Conservation (phyloP, 2,113 vertebrate genomes). For the Ailuropoda melanoleuca region DNA sequence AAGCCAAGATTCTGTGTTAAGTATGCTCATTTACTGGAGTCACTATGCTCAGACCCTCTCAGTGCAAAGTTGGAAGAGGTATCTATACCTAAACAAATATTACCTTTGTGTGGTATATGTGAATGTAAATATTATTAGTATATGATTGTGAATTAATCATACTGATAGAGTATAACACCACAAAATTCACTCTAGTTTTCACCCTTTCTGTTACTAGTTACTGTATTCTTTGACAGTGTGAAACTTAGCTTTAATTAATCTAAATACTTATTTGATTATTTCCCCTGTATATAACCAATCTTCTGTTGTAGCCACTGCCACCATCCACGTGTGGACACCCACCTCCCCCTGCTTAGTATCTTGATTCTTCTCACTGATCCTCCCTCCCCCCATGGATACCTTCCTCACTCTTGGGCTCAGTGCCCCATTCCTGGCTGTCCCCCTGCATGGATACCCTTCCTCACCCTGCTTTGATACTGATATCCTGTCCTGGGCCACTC, state of each 20-base stretch:
- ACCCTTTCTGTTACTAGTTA: neutral
- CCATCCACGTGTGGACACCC: neutral
- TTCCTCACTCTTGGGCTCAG: neutral
- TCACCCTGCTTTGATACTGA: neutral
- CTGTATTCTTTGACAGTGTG: neutral
- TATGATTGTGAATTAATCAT: neutral
- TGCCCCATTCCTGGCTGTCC: neutral
- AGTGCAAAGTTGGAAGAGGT: neutral
- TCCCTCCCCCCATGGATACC: neutral
- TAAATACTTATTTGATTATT: neutral
- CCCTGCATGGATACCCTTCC: neutral
- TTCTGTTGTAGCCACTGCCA: neutral
- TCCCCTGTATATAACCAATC: neutral
- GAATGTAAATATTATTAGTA: neutral
- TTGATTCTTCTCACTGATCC: neutral
- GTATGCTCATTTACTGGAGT: neutral
- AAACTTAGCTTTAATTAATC: neutral
- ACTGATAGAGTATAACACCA: neutral
- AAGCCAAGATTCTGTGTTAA: neutral
- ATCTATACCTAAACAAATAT: neutral
- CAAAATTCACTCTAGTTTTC: neutral
- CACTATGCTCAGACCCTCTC: neutral
- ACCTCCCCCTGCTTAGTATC: neutral
- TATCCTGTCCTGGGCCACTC: neutral
- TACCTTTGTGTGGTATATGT: neutral